Evolutionary conservation across 2,888 invertebrate genomes (phyloP).

Genomic region (Mesopsocus fuscifrons): DNA sequence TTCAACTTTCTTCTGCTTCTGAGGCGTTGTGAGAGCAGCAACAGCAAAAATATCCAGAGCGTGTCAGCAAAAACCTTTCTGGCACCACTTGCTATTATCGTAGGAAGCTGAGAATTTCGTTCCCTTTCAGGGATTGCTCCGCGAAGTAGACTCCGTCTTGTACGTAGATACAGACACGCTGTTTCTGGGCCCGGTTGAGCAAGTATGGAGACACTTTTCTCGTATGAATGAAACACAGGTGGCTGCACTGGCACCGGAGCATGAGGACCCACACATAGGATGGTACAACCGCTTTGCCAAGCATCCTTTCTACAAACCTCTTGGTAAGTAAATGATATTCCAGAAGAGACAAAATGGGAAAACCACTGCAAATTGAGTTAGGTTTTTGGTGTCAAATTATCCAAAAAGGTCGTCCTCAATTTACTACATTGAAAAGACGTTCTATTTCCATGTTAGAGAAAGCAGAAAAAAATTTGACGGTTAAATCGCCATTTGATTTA

Average conservation of each 20-base stretch:
- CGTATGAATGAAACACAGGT: conserved; percentile 70
- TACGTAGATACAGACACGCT: conserved; percentile 88
- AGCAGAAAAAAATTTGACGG: too few species aligned
- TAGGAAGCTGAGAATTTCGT: too few species aligned
- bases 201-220: conserved; percentile 65
- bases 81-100: too few species aligned
- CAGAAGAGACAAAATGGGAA: conserved; percentile 3
- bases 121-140: conserved; percentile 60
- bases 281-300: conserved; percentile 94
- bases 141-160: conserved; percentile 63
- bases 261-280: conserved; percentile 79
- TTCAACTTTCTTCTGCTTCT: too few species aligned
- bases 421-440: too few species aligned
- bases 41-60: too few species aligned
- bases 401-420: too few species aligned
- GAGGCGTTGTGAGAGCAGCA: too few species aligned
- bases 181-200: conserved; percentile 64
- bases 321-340: conserved; percentile 32
- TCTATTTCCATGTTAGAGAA: conserved; percentile 2
- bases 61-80: too few species aligned
- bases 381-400: conserved; percentile 7
- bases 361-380: conserved; percentile 3
- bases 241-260: conserved; percentile 73
- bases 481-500: too few species aligned
- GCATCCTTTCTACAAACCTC: conserved; percentile 80